phyloP scores from a whole-genome alignment of 2,888 invertebrate genomes.

The Caenorhabditis afra region DNA sequence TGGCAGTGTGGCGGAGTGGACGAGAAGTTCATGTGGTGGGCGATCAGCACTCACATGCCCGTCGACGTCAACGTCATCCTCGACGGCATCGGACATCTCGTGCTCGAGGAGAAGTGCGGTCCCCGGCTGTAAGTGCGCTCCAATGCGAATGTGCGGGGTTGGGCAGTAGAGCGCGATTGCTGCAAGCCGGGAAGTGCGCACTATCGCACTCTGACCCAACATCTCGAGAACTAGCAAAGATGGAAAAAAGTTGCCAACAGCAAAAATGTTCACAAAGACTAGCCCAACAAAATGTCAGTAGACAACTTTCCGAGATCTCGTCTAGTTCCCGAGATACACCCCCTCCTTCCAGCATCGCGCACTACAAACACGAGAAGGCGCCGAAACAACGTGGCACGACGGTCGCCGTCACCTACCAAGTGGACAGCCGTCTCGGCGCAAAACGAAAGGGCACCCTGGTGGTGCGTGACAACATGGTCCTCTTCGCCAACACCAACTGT shows the following conservation, averaged over 20 bases:
- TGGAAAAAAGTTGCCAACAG: too few species aligned
- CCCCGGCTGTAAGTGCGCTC: constrained; percentile 26
- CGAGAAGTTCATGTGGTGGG: constrained; percentile 41
- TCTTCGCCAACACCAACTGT: constrained; percentile 21
- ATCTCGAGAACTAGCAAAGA: too few species aligned
- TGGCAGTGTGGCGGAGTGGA: constrained; percentile 17
- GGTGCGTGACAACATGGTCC: constrained; percentile 34
- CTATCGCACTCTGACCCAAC: not conserved
- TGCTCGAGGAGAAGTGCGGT: constrained; percentile 16
- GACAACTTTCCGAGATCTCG: too few species aligned
- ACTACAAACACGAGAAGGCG: not conserved
- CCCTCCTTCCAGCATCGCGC: constrained; percentile 6
- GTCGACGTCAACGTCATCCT: constrained; percentile 7
- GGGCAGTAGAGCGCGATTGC: too few species aligned
- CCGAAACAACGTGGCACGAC: not conserved
- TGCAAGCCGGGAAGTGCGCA: too few species aligned
- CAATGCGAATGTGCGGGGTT: too few species aligned
- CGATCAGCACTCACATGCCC: constrained; percentile 27
- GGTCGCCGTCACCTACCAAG: constrained; percentile 10
- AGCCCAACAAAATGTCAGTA: too few species aligned
- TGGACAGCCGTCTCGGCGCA: constrained; percentile 1
- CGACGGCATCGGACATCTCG: not conserved
- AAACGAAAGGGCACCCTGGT: constrained; percentile 3
- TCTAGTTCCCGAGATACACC: too few species aligned
- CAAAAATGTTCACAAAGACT: too few species aligned